These are phyloP conservation scores for Dryocosmus kuriphilus DNA, from an alignment of 2,888 invertebrate genomes.

Conservation along the genomic window DNA sequence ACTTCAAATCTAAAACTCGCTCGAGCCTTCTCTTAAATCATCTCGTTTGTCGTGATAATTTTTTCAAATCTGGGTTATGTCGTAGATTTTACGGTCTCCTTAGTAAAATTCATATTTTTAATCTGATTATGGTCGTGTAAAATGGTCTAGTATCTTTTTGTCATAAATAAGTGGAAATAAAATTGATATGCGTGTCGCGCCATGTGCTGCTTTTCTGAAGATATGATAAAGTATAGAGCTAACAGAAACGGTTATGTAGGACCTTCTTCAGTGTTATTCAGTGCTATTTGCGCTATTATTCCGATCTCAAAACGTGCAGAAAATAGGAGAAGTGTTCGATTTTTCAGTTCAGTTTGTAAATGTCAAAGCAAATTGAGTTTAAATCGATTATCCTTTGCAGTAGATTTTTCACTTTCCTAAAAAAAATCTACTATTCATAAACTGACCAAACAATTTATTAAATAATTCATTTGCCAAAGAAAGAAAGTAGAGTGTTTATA, in stretches of 20 bases:
- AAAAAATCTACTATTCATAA: no score
- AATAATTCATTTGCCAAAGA: no score
- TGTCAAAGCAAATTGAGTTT: background rate
- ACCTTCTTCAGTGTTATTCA: background rate
- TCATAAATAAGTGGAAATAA: background rate
- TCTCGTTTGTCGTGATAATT: background rate
- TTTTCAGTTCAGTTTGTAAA: background rate
- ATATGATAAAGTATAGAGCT: background rate
- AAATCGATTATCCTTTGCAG: background rate
- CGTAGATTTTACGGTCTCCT: background rate
- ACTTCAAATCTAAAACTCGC: background rate
- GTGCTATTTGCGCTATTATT: no score
- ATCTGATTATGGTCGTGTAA: background rate
- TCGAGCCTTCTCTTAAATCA: background rate
- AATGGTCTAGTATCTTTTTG: background rate
- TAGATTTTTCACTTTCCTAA: background rate
- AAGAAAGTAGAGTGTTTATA: no score
- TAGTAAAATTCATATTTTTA: background rate
- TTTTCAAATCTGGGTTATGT: background rate
- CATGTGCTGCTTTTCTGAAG: conserved; percentile 1
- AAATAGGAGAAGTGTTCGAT: background rate
- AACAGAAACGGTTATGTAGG: background rate
- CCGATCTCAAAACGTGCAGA: background rate
- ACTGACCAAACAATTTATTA: no score
- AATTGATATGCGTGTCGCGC: background rate